Evolutionary conservation across 1,140 invertebrate genomes (phyloP), one percentile per base, ranked within the genome.

Genomic region (Nasonia giraulti): DNA sequence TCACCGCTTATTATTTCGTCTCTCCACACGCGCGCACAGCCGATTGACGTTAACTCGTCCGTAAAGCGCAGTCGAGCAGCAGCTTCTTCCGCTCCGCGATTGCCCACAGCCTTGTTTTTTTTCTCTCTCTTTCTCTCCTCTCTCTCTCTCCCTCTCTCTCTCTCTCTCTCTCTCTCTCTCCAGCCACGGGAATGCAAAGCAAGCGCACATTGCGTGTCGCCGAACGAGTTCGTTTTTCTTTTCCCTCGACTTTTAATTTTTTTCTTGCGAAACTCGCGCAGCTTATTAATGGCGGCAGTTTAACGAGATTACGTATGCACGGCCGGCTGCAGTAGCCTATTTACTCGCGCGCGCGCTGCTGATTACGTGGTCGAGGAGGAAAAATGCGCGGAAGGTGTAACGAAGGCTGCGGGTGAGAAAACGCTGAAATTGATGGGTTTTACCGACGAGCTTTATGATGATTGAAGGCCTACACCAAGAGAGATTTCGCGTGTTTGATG

Each of bases 221-320:
- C 55, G 55, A 62, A 62, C 55, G 55, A 62, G 55, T 62, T 62
- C 17, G 14, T 62, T 62, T 17, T 62, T 7, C 55, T 14, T 62
- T 62, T 62, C 17, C 17, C 4, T 55, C 68, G 68, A 69, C 20
- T 69, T 69, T 69, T 27, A 23, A 2, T 69, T 69, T 31, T 27
- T 27, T 31, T n/a, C 23, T 62, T 62, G 55, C 55, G 37, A 75
- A 44, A 75, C 20, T 75, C 0, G 31, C 31, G 31, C 31, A 14
- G 37, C n/a, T 50, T 77, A 77, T 77, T 77, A 77, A 77, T 77
- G 44, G 75, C 75, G 44, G n/a, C 8, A n/a, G 75, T 31, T 77
- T 77, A 77, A 77, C 75, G 44, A 77, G 75, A 77, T 77, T 50
- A 77, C 20, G 44, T 11, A 55, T 77, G 75, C 47, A 50, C 40